Percentiles rank a stretch among this genome's conserved stretches.
Evolutionary conservation across 2,888 invertebrate genomes (phyloP).

Genomic region (Azorinus chamasolen): DNA sequence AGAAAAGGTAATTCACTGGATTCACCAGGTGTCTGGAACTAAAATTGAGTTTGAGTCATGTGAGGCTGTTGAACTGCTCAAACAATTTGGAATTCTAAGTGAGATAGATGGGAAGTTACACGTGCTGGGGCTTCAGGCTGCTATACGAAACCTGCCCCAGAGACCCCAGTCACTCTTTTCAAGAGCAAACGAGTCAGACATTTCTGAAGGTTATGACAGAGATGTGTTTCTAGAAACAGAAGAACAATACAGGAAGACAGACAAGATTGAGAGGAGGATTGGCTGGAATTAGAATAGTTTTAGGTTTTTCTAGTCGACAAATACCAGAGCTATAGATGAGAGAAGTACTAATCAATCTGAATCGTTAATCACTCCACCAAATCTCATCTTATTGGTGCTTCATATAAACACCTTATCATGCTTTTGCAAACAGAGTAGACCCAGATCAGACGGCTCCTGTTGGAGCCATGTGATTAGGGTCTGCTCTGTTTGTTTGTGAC

Average conservation of each 20-base stretch:
- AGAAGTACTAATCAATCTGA: too few relatives aligned
- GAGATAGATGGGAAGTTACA: constrained; percentile 75
- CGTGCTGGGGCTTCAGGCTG: constrained; percentile 81
- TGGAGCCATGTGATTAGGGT: too few relatives aligned
- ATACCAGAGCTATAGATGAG: too few relatives aligned
- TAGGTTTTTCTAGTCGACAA: too few relatives aligned
- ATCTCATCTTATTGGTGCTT: too few relatives aligned
- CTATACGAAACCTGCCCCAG: constrained; percentile 81
- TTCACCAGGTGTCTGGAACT: constrained; percentile 76
- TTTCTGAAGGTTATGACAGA: constrained; percentile 83
- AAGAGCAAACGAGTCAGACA: constrained; percentile 78
- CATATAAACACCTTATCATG: too few relatives aligned
- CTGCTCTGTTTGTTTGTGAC: too few relatives aligned
- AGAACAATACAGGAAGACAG: constrained; percentile 79
- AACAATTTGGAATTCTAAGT: constrained; percentile 78
- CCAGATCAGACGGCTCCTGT: too few relatives aligned
- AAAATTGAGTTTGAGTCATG: constrained; percentile 77
- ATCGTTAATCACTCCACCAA: too few relatives aligned
- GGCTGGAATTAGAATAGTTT: constrained; percentile 77
- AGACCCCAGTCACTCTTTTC: constrained; percentile 75
- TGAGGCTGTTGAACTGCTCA: constrained; percentile 78
- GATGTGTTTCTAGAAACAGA: constrained; percentile 80
- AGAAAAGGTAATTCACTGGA: constrained; percentile 78
- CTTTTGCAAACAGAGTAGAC: too few relatives aligned
- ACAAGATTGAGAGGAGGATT: constrained; percentile 70